phyloP scores from a whole-genome alignment of 2,113 vertebrate genomes.

The Grammomys surdaster region DNA sequence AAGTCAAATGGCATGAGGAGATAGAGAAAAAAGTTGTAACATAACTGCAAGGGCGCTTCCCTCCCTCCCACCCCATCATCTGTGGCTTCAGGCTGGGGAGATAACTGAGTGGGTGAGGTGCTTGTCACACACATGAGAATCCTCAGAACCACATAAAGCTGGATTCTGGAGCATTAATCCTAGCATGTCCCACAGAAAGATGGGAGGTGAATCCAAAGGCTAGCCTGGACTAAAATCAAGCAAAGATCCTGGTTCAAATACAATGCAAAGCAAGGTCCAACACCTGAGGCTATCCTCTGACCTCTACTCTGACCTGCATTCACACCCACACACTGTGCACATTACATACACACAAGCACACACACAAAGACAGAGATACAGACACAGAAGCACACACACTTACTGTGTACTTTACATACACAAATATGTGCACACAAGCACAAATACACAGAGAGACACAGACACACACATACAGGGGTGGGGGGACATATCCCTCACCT shows the following conservation, averaged over 20 bases:
- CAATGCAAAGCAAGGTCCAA: neutral
- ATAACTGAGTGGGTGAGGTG: no score
- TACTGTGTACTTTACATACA: neutral
- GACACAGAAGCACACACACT: neutral
- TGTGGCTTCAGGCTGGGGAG: neutral
- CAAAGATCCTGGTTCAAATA: neutral
- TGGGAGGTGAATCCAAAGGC: neutral
- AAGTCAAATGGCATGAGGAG: constrained; percentile 2
- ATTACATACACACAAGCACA: neutral
- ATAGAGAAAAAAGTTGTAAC: neutral
- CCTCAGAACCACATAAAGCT: neutral
- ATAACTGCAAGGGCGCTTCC: neutral
- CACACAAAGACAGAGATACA: neutral
- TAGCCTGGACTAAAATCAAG: neutral
- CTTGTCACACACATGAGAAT: neutral
- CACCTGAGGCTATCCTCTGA: neutral
- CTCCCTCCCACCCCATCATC: neutral
- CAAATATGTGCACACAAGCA: neutral
- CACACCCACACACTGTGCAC: neutral
- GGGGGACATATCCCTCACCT: neutral
- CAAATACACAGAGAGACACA: no score
- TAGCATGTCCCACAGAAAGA: neutral
- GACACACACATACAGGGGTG: neutral
- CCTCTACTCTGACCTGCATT: neutral
- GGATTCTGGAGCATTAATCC: neutral